Evolutionary conservation across 37 sponge, comb jelly and placozoan genomes (phyloP), one percentile per base, ranked within the genome.

Genomic region (Axinella damicornis): DNA sequence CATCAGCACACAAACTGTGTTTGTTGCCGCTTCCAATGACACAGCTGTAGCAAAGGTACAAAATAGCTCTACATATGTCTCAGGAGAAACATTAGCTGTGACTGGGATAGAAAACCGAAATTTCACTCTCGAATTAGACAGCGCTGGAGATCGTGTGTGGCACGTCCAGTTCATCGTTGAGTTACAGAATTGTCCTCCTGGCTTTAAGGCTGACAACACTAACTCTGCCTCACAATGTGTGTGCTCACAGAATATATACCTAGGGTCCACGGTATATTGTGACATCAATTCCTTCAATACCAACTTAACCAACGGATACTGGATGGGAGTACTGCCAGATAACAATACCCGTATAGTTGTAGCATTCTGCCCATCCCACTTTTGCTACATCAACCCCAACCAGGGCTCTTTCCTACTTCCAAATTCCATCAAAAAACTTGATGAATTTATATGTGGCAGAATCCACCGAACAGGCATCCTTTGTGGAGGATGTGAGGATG

Each of bases 101-200:
- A 40, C 58, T 40, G 20, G 81, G 33, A 34, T 16, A 6, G 16
- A 37, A 69, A 36, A 83, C 40, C 2, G 11, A 28, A 24, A 62
- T 5, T 13, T 27, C 12, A 6, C 28, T 2, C 36, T 78, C 0
- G 46, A 6, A 12, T 20, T 80, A 20, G 69, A 80, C 30, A 69
- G 57, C 5, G 39, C 59, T 24, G 73, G 73, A 20, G 63, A 71
- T 1, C 60, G 73, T 17, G 39, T 25, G 11, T 82, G 83, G 83
- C 62, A 71, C 58, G 0, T 82, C 0, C 22, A 82, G 19, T 5
- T 82, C 14, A 14, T 22, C 5, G 53, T 82, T 11, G 59, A 82
- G n/a, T 33, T 82, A 25, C 73, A 41, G 14, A 27, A 36, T 15
- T 82, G 83, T 38, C 83, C 83, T 2, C 83, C 83, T 17, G 81